Conservation (phyloP, 2,888 invertebrate species). For the Polia nebulosa region DNA sequence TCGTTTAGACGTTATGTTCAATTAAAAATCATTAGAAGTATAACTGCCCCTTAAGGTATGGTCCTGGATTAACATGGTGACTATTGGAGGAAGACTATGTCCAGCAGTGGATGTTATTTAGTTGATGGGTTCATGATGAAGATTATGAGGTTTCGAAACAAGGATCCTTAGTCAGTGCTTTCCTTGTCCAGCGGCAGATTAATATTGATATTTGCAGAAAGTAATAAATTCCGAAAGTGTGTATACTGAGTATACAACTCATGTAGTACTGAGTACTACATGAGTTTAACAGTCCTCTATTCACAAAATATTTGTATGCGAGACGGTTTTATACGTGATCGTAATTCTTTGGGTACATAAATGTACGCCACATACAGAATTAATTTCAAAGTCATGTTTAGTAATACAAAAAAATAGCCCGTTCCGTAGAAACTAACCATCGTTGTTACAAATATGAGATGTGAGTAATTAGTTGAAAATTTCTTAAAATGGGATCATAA, state of each 20-base stretch:
- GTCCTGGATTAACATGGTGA: no score
- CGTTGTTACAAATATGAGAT: neutral
- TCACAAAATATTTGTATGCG: conserved; percentile 24
- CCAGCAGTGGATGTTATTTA: no score
- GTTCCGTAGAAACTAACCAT: neutral
- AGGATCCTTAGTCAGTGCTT: neutral
- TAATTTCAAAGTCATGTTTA: conserved; percentile 20
- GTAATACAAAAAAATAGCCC: neutral
- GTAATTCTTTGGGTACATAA: conserved; percentile 17
- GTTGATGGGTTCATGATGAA: no score
- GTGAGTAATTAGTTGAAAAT: neutral
- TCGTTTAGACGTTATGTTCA: no score
- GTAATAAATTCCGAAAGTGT: neutral
- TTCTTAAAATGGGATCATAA: neutral
- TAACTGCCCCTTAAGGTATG: no score
- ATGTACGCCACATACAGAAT: conserved; percentile 6
- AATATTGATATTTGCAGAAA: neutral
- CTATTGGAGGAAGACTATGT: no score
- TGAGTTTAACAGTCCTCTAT: neutral
- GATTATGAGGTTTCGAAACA: neutral
- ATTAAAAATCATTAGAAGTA: no score
- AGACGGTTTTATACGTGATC: conserved; percentile 4
- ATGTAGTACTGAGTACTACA: no score
- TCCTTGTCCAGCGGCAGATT: no score
- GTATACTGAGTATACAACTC: no score